phyloP scores from a whole-genome alignment of 2,888 invertebrate species.

The Cacoxenus indagator region DNA sequence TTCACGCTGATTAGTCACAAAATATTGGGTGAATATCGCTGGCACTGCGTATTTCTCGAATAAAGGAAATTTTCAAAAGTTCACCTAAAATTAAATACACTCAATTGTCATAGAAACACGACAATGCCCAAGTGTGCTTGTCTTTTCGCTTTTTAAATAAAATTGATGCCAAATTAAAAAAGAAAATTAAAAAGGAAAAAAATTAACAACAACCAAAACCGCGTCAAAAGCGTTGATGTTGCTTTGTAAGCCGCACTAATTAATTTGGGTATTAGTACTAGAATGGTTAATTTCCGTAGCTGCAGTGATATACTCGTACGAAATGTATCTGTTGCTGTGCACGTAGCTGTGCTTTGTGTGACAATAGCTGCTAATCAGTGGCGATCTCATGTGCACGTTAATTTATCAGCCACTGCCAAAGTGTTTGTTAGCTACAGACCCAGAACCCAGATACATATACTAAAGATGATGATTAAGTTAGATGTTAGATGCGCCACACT shows the following conservation, averaged over 20 bases:
- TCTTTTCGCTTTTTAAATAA: neutral
- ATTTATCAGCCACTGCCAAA: neutral
- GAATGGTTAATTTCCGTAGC: neutral
- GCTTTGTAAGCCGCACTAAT: neutral
- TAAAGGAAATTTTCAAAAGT: no score
- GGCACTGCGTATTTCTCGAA: conserved; percentile 19
- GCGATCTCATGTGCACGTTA: neutral
- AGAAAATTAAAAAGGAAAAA: neutral
- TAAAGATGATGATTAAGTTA: neutral
- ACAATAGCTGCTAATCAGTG: neutral
- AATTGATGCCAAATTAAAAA: neutral
- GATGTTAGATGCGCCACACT: neutral
- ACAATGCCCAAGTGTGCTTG: neutral
- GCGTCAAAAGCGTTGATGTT: neutral
- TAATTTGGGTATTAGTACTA: neutral
- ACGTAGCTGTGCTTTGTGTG: neutral
- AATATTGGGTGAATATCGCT: conserved; percentile 9
- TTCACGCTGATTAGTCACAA: neutral
- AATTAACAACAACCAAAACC: no score
- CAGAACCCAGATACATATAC: neutral
- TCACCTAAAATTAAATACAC: neutral
- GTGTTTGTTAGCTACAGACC: neutral
- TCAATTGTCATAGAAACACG: neutral
- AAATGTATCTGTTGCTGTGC: neutral
- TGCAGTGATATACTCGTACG: neutral